phyloP scores from a whole-genome alignment of 2,888 invertebrate genomes.

The Tetranychus piercei region DNA sequence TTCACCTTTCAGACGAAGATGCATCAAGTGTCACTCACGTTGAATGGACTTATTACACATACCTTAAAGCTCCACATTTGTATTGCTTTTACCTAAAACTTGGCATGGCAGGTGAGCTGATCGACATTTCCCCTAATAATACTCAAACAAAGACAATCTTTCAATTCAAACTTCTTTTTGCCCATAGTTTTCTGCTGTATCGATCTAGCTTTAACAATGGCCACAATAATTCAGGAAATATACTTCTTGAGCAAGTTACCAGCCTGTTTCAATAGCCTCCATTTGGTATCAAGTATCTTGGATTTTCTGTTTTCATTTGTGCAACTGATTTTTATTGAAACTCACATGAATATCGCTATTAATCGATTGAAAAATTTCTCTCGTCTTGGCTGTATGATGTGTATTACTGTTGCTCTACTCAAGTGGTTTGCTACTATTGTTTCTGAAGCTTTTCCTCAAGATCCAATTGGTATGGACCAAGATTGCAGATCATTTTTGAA shows the following conservation, averaged over 20 bases:
- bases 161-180: not conserved
- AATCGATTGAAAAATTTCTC: not conserved
- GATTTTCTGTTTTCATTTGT: not conserved
- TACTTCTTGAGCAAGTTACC: not conserved
- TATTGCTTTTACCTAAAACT: not conserved
- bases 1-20: not conserved
- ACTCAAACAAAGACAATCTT: too few relatives aligned
- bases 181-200: not conserved
- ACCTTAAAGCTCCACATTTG: not conserved
- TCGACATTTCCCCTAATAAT: not conserved
- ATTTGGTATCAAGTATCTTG: not conserved
- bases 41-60: not conserved
- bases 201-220: not conserved
- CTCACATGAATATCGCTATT: not conserved
- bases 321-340: not conserved
- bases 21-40: not conserved
- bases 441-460: not conserved
- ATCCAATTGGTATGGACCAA: not conserved
- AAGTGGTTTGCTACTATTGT: not conserved
- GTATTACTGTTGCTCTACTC: not conserved
- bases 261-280: not conserved
- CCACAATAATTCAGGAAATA: not conserved
- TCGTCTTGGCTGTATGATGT: not conserved
- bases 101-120: not conserved
- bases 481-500: not conserved